Evolutionary conservation across 37 sponge, comb jelly and placozoan genomes (phyloP), one percentile per base, ranked within the genome.

Genomic region (Beroe forskalii): DNA sequence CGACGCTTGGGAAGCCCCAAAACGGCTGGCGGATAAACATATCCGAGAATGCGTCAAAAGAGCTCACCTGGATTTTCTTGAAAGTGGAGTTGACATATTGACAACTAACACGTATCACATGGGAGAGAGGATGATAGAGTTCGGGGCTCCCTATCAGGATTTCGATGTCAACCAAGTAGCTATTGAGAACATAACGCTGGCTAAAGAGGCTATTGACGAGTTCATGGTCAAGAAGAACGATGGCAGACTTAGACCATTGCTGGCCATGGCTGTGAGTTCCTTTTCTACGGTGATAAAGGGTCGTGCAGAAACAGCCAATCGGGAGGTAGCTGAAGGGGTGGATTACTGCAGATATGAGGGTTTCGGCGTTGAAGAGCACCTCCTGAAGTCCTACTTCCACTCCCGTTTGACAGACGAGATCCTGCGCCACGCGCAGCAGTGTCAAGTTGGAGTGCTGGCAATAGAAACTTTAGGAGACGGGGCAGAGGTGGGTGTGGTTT

Each of bases 261-360:
- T 69, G 38, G 72, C 72, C 4, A 36, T 69, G 72, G 28, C 72
- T 69, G 72, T 69, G 27, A 32, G 72, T 69, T 69, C 72, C 6
- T 28, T 69, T 69, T 27, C 72, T 14, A 69, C 72, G 2, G 38
- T 1, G 0, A 69, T 69, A 4, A 69, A 19, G 1, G 72, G 72
- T 12, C 28, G 72, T 4, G 72, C 72, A 32, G 72, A 69, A 36
- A 69, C 72, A 3, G 72, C 72, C 12, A 69, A 69, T 37, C 28
- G 72, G 32, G 72, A 69, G 17, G 37, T 33, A 19, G 38, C 27
- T 1, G 38, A 14, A 14, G 72, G 32, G 9, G 19, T 4, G 1
- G 72, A 69, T 2, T 69, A 32, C 38, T 33, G 4, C 27, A 69
- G 72, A 37, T 2, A 14, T 36, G 72, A 69, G 17, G 72, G 72